phyloP scores from a whole-genome alignment of 2,888 invertebrate genomes.

The Meteorus cinctellus region DNA sequence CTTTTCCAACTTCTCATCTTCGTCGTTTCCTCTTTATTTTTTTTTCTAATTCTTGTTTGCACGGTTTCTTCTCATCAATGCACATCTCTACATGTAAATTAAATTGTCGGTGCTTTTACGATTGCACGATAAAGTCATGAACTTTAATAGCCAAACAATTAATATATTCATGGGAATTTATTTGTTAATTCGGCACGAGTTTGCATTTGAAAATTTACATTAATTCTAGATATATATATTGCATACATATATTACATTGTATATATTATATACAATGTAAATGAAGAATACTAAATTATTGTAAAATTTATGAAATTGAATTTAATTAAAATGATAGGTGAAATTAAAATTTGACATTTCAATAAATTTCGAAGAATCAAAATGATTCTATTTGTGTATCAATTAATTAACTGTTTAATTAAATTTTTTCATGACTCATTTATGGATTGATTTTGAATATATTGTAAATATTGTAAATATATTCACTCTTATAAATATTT shows the following conservation, averaged over 20 bases:
- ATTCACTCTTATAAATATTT: background rate
- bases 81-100: background rate
- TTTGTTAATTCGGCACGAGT: constrained; percentile 6
- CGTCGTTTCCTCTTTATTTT: background rate
- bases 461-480: background rate
- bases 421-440: background rate
- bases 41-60: background rate
- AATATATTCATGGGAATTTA: constrained; percentile 7
- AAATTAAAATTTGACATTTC: background rate
- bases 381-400: background rate
- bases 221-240: background rate
- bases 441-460: background rate
- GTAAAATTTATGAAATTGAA: background rate
- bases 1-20: background rate
- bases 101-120: constrained; percentile 3
- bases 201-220: background rate
- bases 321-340: background rate
- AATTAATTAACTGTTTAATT: background rate
- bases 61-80: background rate
- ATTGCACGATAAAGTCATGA: background rate
- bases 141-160: constrained; percentile 6
- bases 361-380: background rate
- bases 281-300: background rate
- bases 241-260: background rate
- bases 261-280: background rate